phyloP scores from a whole-genome alignment of 64 coral and sea anemone genomes.

The Porites lutea region DNA sequence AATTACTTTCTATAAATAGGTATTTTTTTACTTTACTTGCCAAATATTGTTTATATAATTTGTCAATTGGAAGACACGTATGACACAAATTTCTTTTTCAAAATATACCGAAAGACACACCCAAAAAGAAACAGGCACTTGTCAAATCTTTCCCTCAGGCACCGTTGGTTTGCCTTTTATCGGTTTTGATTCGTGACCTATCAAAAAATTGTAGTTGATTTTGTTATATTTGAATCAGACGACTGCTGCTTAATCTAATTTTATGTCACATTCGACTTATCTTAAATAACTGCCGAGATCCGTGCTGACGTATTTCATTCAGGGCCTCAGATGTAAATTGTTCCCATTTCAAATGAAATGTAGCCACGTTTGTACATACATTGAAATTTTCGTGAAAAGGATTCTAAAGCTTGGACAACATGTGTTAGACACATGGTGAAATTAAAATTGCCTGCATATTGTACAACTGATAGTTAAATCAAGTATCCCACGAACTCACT shows the following conservation, averaged over 20 bases:
- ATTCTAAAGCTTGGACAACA: background rate
- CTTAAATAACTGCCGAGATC: background rate
- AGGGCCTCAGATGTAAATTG: background rate
- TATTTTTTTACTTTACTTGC: background rate
- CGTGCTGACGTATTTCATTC: background rate
- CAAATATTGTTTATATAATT: constrained; percentile 1
- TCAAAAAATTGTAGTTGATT: too few relatives aligned
- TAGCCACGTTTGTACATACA: background rate
- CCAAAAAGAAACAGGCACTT: too few relatives aligned
- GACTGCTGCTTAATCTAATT: background rate
- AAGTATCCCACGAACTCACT: too few relatives aligned
- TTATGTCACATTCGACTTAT: background rate
- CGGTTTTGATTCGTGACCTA: background rate
- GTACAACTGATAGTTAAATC: too few relatives aligned
- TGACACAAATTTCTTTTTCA: background rate
- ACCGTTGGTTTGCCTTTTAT: background rate
- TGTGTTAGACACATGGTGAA: background rate
- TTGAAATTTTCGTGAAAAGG: background rate
- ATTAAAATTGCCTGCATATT: background rate
- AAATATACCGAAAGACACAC: background rate
- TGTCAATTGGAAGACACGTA: background rate
- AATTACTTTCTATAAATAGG: constrained; percentile 11
- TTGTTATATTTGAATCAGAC: too few relatives aligned
- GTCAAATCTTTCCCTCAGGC: too few relatives aligned
- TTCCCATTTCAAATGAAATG: background rate